Percentiles rank a stretch among this genome's conserved stretches.
phyloP scores from a whole-genome alignment of 2,113 vertebrate genomes.

The Platysteira castanea region DNA sequence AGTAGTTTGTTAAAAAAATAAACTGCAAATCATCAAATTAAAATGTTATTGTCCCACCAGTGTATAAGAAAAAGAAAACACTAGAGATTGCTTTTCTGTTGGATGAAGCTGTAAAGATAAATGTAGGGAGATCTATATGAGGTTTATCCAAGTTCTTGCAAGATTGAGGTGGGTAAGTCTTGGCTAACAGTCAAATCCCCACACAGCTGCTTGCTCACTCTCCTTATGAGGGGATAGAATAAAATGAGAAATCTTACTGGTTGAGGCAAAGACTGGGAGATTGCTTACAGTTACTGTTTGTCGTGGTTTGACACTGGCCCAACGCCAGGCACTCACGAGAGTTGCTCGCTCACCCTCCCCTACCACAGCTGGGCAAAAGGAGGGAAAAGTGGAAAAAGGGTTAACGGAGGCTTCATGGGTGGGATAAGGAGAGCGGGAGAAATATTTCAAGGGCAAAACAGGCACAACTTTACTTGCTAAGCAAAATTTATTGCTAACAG shows the following conservation, averaged over 20 bases:
- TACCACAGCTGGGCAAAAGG: too few species aligned
- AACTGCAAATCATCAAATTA: background rate
- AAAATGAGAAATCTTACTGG: background rate
- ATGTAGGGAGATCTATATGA: background rate
- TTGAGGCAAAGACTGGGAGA: background rate
- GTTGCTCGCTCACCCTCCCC: too few species aligned
- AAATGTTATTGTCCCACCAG: background rate
- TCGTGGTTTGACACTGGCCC: too few species aligned
- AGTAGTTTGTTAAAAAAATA: background rate
- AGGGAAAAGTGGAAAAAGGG: too few species aligned
- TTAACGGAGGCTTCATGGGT: too few species aligned
- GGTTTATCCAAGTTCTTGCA: background rate
- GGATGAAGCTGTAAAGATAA: background rate
- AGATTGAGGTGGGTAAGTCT: background rate
- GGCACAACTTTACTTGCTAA: too few species aligned
- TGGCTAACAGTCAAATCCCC: background rate
- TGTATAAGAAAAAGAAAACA: background rate
- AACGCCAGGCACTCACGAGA: too few species aligned
- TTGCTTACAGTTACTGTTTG: background rate
- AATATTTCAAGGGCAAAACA: too few species aligned
- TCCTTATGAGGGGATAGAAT: background rate
- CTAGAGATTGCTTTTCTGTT: background rate
- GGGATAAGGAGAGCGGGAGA: too few species aligned
- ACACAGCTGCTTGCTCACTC: background rate
- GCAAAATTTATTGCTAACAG: too few species aligned